phyloP scores from a whole-genome alignment of 1,140 invertebrate species.

The Notospermus geniculatus region DNA sequence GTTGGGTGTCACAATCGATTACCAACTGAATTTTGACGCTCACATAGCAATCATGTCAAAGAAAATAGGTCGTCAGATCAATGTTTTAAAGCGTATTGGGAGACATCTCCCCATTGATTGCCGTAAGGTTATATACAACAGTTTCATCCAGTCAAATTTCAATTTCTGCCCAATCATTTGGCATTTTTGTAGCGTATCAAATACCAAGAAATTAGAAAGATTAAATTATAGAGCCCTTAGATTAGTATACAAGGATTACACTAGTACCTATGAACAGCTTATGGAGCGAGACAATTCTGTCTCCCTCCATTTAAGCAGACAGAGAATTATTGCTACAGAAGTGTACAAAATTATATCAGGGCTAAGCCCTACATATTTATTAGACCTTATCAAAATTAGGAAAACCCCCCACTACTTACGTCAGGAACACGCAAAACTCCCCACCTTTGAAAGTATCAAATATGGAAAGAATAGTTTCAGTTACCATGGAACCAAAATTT shows the following conservation, averaged over 20 bases:
- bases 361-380: too few species aligned
- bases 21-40: conserved; percentile 4
- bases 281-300: too few species aligned
- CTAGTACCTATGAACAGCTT: neutral
- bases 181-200: conserved; percentile 13
- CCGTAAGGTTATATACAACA: neutral
- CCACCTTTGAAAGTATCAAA: too few species aligned
- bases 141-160: conserved; percentile 13
- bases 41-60: neutral
- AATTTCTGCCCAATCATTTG: conserved; percentile 13
- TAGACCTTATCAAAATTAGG: too few species aligned
- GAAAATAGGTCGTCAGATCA: conserved; percentile 1
- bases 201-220: conserved; percentile 9
- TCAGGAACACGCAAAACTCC: too few species aligned
- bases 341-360: too few species aligned
- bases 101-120: neutral
- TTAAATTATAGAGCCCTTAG: conserved; percentile 11
- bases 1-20: conserved; percentile 2
- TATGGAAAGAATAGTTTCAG: too few species aligned
- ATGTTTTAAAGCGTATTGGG: neutral
- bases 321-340: too few species aligned
- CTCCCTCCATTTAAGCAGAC: too few species aligned
- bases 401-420: too few species aligned
- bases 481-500: too few species aligned
- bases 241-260: conserved; percentile 9